A percentile compares a stretch with the other conserved stretches of the same genome.
These are phyloP conservation scores for Acleris laterana DNA, from an alignment of 2,888 invertebrate genomes.

Conservation along the genomic window DNA sequence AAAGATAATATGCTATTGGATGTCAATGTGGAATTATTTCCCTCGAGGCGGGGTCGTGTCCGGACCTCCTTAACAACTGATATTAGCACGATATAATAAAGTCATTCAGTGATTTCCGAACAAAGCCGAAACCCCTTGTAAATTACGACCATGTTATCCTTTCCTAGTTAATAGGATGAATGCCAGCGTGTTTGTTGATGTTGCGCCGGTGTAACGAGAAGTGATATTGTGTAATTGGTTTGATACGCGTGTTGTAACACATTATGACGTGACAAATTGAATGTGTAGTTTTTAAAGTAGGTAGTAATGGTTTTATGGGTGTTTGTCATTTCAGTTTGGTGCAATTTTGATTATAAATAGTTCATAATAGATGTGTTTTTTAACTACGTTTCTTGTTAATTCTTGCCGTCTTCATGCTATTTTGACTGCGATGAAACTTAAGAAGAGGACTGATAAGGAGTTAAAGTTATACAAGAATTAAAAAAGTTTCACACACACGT, in stretches of 20 bases:
- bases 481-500: no score
- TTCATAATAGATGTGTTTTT: no score
- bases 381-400: no score
- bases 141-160: constrained; percentile 34
- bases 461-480: no score
- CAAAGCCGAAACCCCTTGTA: constrained; percentile 32
- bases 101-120: constrained; percentile 33
- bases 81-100: constrained; percentile 38
- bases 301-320: no score
- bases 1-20: constrained; percentile 36
- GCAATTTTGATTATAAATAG: no score
- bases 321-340: no score
- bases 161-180: constrained; percentile 29
- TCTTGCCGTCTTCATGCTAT: no score
- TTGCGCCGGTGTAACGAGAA: constrained; percentile 7
- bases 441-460: no score
- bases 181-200: constrained; percentile 25
- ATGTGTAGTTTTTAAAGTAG: background rate
- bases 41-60: constrained; percentile 29
- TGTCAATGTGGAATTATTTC: constrained; percentile 34
- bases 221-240: constrained; percentile 16
- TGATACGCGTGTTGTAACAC: background rate
- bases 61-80: constrained; percentile 32
- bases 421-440: no score
- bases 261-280: background rate